Evolutionary conservation across 2,888 invertebrate species (phyloP), one percentile per base, ranked within the genome.

Genomic region (Eupeodes latifasciatus): DNA sequence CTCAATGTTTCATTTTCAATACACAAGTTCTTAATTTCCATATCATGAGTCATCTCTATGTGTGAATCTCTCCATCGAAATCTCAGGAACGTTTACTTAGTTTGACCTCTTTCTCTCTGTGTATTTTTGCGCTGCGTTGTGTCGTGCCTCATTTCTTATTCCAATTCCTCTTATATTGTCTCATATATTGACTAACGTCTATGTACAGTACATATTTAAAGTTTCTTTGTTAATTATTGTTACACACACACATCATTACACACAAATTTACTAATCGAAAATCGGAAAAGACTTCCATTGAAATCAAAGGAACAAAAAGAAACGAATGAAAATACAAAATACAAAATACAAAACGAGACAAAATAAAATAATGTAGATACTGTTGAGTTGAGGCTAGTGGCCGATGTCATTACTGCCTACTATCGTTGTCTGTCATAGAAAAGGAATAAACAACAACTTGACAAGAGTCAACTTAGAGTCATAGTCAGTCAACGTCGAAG

Each of bases 221-320:
- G 85, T 84, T 84, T 84, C 88, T 88, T 88, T 88, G 88, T 88
- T 88, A 88, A 88, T 88, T 72, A 59, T 72, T 88, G 53, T 85
- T 78, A 77, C 84, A 77, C 84, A 88, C 84, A 84, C 85, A 84
- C 85, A 84, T 83, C 75, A 76, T 72, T 64, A 74, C 62, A 77
- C 57, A 77, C 57, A 69, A 79, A 75, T 64, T n/a, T 61, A 69
- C 27, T 71, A 87, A 80, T 80, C 61, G 47, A 72, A 67, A 74
- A 86, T 86, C 64, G 82, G 44, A 36, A 76, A 82, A 78, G 67
- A 12, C 55, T 55, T 71, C 36, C 55, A 71, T 71, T 71, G 71
- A 57, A 55, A 64, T n/a, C 67, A 53, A 67, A 67, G 40, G 11
- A 80, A 27, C 76, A 67, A 59, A 76, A 47, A 27, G 71, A 47